These are phyloP conservation scores for Antechinus flavipes DNA, from an alignment of 2,113 vertebrate genomes.

Conservation along the genomic window DNA sequence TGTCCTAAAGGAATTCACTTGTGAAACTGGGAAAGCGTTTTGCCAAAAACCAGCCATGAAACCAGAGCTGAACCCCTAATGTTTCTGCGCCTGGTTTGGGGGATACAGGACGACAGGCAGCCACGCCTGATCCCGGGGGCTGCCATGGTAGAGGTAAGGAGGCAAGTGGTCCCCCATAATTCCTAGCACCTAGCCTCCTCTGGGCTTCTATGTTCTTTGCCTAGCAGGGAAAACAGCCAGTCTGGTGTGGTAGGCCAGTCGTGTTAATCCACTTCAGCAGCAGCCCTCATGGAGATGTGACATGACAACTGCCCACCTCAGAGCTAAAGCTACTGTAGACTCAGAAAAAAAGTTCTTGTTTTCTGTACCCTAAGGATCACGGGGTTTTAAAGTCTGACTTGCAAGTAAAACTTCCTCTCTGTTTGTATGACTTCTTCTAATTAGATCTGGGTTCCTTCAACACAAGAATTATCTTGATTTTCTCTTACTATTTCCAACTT, in stretches of 20 bases:
- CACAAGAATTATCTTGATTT: not conserved
- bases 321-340: not conserved
- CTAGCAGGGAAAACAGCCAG: not conserved
- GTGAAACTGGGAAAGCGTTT: not conserved
- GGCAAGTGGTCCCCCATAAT: not conserved
- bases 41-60: not conserved
- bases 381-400: not conserved
- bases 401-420: not conserved
- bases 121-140: not conserved
- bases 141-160: not conserved
- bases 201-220: not conserved
- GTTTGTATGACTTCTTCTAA: not conserved
- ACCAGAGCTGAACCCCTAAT: not conserved
- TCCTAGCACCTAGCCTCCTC: not conserved
- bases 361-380: not conserved
- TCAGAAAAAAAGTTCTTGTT: not conserved
- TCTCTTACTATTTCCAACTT: not conserved
- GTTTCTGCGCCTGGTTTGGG: not conserved
- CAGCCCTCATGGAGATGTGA: not conserved
- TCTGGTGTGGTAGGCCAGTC: not conserved
- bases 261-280: not conserved
- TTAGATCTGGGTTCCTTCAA: not conserved
- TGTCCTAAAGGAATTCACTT: not conserved
- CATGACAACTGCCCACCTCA: not conserved
- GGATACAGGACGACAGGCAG: not conserved